phyloP scores from a whole-genome alignment of 2,888 invertebrate species.

The Icerya purchasi region DNA sequence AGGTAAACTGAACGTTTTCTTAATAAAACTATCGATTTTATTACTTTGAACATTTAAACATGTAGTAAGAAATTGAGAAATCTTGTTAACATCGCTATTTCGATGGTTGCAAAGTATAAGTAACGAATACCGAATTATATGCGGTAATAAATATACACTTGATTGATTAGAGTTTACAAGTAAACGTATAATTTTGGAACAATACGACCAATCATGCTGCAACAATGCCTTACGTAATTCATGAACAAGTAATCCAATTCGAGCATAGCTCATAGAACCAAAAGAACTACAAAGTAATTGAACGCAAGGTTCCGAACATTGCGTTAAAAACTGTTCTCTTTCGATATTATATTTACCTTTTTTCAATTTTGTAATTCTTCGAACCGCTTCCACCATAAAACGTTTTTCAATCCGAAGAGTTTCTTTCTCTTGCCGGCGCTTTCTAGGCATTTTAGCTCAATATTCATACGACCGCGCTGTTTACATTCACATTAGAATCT shows the following conservation, averaged over 20 bases:
- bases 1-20: background rate
- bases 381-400: no score
- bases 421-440: no score
- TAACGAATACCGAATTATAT: background rate
- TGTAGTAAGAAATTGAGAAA: background rate
- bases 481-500: no score
- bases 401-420: no score
- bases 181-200: background rate
- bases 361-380: no score
- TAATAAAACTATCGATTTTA: background rate
- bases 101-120: background rate
- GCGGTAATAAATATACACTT: background rate
- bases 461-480: no score
- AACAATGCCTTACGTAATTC: background rate
- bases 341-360: no score
- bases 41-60: background rate
- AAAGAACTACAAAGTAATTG: no score
- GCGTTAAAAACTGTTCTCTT: no score
- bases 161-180: background rate
- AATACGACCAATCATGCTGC: background rate
- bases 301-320: no score
- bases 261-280: no score
- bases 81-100: background rate
- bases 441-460: no score
- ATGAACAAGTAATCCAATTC: background rate